Percentiles rank a stretch among this genome's conserved stretches.
phyloP scores from a whole-genome alignment of 2,888 invertebrate genomes.

The Drosophila glabriapex region DNA sequence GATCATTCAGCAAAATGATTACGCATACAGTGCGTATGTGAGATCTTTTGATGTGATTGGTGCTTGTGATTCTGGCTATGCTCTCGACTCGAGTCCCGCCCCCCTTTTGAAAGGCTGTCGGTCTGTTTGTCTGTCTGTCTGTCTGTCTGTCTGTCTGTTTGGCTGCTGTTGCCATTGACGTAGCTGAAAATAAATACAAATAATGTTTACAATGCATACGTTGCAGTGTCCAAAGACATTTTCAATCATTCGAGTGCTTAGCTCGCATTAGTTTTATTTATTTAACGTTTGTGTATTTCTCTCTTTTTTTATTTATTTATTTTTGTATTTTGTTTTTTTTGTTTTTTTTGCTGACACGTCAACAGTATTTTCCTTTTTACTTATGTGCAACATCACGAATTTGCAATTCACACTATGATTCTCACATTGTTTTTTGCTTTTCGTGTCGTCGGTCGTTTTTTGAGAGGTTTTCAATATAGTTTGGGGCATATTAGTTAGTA shows the following conservation, averaged over 20 bases:
- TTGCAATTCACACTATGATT: conserved; percentile 55
- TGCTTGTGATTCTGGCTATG: conserved; percentile 17
- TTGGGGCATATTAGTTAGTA: neutral
- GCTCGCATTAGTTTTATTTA: conserved; percentile 9
- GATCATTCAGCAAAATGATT: conserved; percentile 18
- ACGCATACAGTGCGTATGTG: neutral
- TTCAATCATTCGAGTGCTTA: conserved; percentile 31
- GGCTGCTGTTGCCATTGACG: conserved; percentile 57
- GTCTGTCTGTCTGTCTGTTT: neutral
- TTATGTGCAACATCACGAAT: conserved; percentile 54
- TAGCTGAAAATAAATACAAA: conserved; percentile 56
- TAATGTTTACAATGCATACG: conserved; percentile 16
- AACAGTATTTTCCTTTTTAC: conserved; percentile 13
- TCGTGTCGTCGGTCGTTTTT: neutral
- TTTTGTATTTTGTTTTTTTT: conserved; percentile 2
- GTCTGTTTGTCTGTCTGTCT: neutral
- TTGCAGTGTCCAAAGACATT: conserved; percentile 23
- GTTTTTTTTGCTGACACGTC: conserved; percentile 24
- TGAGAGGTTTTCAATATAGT: neutral
- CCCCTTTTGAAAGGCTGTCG: conserved; percentile 2
- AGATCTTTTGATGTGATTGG: conserved; percentile 37
- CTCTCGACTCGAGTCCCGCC: conserved; percentile 26
- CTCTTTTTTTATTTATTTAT: conserved; percentile 6
- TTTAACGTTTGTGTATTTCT: neutral
- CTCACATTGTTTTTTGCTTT: conserved; percentile 20